Conservation (phyloP, 1,140 invertebrate species). For the Mycetomoellerius zeteki region DNA sequence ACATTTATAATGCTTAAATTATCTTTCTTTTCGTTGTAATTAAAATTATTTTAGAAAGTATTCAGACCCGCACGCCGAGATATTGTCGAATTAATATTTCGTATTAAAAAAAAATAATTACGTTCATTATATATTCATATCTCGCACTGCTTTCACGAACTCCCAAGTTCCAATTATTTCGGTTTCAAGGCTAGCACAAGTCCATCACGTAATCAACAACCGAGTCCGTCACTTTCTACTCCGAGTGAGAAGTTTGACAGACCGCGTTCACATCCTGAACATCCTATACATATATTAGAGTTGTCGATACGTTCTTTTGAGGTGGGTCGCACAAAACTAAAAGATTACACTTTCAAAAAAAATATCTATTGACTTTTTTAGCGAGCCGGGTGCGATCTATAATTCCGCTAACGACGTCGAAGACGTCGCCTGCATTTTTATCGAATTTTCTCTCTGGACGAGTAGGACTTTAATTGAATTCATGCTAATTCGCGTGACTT, state of each 20-base stretch:
- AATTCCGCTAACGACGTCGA: not conserved
- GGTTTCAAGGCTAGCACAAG: constrained; percentile 33
- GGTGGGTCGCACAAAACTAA: not conserved
- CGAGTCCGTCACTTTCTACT: constrained; percentile 48
- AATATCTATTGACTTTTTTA: not conserved
- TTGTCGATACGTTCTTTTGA: constrained; percentile 13
- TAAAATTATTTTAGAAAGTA: constrained; percentile 31
- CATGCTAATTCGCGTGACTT: constrained; percentile 51
- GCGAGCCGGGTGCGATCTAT: not conserved
- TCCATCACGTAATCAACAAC: constrained; percentile 26
- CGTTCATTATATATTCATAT: constrained; percentile 28
- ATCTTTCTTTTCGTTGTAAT: not conserved
- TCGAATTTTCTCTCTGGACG: constrained; percentile 23
- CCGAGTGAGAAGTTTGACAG: constrained; percentile 20
- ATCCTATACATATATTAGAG: not conserved
- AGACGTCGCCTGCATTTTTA: constrained; percentile 23
- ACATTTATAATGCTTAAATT: not conserved
- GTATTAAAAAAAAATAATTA: constrained; percentile 5
- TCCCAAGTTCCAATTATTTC: constrained; percentile 41
- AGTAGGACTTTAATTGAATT: constrained; percentile 36
- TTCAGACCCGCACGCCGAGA: not conserved
- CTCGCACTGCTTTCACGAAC: constrained; percentile 15
- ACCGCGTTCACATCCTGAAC: not conserved
- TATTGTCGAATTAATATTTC: not conserved
- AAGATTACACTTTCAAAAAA: constrained; percentile 19